A percentile compares a stretch with the other conserved stretches of the same genome.
phyloP scores from a whole-genome alignment of 2,888 invertebrate species.

The Tubulanus polymorphus region DNA sequence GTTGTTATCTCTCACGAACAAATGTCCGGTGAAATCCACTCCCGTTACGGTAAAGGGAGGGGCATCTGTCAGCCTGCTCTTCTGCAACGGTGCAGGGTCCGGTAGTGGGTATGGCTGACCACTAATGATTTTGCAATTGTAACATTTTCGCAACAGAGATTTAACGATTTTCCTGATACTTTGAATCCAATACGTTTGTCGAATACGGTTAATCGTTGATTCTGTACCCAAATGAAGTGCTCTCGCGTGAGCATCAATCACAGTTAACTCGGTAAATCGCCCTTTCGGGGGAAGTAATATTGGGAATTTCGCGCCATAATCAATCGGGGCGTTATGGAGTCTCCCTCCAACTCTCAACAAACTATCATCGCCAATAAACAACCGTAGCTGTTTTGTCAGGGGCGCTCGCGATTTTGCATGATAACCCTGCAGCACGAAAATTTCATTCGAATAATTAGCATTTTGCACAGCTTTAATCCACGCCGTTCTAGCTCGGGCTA shows the following conservation, averaged over 20 bases:
- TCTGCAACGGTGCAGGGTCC: background rate
- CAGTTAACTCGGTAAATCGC: background rate
- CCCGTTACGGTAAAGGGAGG: background rate
- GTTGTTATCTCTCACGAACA: background rate
- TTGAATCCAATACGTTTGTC: conserved; percentile 19
- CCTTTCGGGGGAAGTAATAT: background rate
- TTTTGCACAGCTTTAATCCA: background rate
- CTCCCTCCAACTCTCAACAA: background rate
- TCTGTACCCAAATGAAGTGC: background rate
- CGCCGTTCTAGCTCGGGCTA: background rate
- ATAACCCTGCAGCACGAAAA: background rate
- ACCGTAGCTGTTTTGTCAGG: background rate
- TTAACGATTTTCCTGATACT: conserved; percentile 10
- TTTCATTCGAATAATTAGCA: background rate
- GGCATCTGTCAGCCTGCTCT: background rate
- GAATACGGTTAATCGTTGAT: conserved; percentile 10
- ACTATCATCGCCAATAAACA: background rate
- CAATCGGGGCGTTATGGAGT: background rate
- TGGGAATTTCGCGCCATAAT: background rate
- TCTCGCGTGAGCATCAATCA: background rate
- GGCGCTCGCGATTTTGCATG: background rate
- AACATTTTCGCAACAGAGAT: conserved; percentile 10
- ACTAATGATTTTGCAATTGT: conserved; percentile 13
- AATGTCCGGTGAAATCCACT: background rate
- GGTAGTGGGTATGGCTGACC: background rate